Conservation (phyloP, 2,113 vertebrate genomes). For the Poecilia latipinna region DNA sequence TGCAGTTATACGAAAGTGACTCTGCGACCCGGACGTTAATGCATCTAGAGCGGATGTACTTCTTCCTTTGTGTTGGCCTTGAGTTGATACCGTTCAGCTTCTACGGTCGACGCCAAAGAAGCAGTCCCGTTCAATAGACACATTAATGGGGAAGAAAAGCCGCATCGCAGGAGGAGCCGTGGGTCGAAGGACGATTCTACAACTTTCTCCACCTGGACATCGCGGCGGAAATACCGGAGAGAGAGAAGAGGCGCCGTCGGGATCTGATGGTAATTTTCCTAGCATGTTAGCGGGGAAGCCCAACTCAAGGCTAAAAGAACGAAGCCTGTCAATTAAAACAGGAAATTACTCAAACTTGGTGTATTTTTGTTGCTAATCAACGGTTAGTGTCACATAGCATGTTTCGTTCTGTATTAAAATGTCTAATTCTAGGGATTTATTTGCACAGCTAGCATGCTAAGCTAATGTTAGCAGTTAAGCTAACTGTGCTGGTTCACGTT, state of each 20-base stretch:
- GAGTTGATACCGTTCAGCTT: not conserved
- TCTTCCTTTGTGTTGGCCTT: slow-evolving; percentile 17
- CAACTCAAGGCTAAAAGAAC: slow-evolving; percentile 26
- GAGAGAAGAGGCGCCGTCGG: slow-evolving; percentile 83
- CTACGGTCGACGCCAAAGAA: slow-evolving; percentile 13
- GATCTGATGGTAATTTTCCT: slow-evolving; percentile 76
- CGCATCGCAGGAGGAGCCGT: slow-evolving; percentile 85
- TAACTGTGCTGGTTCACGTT: not conserved
- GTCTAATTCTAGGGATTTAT: not conserved
- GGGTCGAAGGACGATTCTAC: slow-evolving; percentile 90
- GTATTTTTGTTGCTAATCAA: not conserved
- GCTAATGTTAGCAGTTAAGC: not conserved
- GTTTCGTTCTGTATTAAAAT: not conserved
- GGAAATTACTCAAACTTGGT: not conserved
- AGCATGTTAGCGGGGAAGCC: not conserved
- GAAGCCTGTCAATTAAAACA: not conserved
- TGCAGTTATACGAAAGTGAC: slow-evolving; percentile 9
- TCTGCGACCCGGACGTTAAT: slow-evolving; percentile 50
- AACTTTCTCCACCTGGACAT: slow-evolving; percentile 89
- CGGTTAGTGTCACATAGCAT: fast-evolving
- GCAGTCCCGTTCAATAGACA: slow-evolving; percentile 9
- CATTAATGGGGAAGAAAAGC: slow-evolving; percentile 83
- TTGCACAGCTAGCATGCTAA: not conserved
- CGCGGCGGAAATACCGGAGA: slow-evolving; percentile 64
- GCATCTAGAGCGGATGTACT: not conserved